phyloP scores from a whole-genome alignment of 2,797 vertebrate genomes.

The Amphiprion clarkii region DNA sequence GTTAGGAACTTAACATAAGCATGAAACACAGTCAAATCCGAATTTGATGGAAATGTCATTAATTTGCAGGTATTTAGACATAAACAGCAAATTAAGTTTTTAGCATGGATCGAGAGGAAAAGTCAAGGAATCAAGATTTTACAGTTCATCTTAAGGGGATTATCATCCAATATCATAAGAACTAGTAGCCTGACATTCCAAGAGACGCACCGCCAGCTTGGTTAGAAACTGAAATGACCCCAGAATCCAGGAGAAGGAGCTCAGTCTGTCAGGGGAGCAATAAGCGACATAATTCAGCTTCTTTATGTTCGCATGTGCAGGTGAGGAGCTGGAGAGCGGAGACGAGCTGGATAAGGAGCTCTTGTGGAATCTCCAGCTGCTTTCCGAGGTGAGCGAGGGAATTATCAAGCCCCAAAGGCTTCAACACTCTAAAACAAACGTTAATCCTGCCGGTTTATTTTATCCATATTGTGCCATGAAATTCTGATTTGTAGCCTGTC shows the following conservation, averaged over 20 bases:
- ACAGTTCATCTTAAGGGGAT: not conserved
- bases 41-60: too few species aligned
- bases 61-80: too few species aligned
- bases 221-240: constrained; percentile 43
- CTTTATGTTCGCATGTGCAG: constrained; percentile 73
- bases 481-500: not conserved
- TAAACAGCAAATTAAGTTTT: too few species aligned
- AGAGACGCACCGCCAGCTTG: not conserved
- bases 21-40: too few species aligned
- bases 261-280: constrained; percentile 40
- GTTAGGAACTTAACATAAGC: too few species aligned
- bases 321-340: constrained; percentile 92
- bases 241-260: constrained; percentile 18
- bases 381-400: constrained; percentile 92
- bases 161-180: not conserved
- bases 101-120: too few species aligned
- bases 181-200: not conserved
- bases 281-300: constrained; percentile 35
- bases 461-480: not conserved
- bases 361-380: constrained; percentile 97
- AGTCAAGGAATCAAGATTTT: not conserved
- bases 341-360: constrained; percentile 97
- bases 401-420: constrained; percentile 7
- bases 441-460: not conserved
- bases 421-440: constrained; percentile 21